These are phyloP conservation scores for Cichlasoma orientale DNA, from an alignment of 2,797 vertebrate species.

Conservation along the genomic window DNA sequence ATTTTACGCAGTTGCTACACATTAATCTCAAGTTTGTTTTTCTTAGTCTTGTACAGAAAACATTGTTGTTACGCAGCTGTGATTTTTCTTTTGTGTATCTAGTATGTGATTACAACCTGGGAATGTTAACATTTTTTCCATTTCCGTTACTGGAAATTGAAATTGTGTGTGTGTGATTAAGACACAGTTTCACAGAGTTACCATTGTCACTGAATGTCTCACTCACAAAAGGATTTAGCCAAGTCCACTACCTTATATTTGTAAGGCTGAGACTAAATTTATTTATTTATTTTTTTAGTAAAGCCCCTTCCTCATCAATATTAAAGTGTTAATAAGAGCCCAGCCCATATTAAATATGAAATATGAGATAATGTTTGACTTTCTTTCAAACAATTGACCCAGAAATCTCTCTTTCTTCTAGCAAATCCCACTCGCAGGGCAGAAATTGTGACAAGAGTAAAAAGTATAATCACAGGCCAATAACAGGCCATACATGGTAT, in stretches of 20 bases:
- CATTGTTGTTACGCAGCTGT: accelerated
- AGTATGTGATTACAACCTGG: not conserved
- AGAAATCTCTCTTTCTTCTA: not conserved
- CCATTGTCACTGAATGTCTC: no score
- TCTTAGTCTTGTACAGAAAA: not conserved
- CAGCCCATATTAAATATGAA: not conserved
- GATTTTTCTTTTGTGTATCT: not conserved
- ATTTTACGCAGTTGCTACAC: no score
- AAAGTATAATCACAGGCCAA: no score
- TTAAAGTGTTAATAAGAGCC: not conserved
- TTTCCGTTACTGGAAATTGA: not conserved
- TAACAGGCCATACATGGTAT: no score
- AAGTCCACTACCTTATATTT: accelerated
- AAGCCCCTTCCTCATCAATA: no score
- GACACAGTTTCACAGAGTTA: not conserved
- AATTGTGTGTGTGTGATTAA: not conserved
- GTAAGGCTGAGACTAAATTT: not conserved
- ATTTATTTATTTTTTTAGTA: no score
- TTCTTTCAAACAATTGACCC: no score
- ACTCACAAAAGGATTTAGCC: no score
- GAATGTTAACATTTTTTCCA: not conserved
- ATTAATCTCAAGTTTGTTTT: not conserved
- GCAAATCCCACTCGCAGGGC: not conserved
- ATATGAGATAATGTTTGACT: not conserved
- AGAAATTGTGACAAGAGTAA: no score